Evolutionary conservation across 2,888 invertebrate genomes (phyloP).

Genomic region (Pheosia tremula): DNA sequence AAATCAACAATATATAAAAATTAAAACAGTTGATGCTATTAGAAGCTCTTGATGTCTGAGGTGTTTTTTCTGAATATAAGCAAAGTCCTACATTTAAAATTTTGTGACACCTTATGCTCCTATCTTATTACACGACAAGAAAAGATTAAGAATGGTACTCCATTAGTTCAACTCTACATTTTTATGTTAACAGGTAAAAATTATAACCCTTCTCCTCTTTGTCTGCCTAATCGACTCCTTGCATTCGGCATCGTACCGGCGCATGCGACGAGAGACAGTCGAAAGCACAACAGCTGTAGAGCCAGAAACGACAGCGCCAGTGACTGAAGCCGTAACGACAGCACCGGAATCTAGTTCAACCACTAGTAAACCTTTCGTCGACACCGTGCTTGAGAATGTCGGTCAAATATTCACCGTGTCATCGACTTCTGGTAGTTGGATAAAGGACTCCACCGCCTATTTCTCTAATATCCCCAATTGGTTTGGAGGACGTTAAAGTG

Average conservation of each 20-base stretch:
- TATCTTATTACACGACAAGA: too few species aligned
- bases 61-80: too few species aligned
- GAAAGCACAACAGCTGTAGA: neutral
- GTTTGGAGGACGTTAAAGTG: neutral
- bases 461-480: conserved; percentile 11
- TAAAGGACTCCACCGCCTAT: conserved; percentile 9
- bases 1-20: too few species aligned
- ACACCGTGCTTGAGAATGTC: conserved; percentile 10
- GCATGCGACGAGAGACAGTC: conserved; percentile 10
- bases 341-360: neutral
- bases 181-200: conserved; percentile 27
- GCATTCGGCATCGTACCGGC: conserved; percentile 13
- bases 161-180: too few species aligned
- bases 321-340: neutral
- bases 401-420: conserved; percentile 15
- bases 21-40: too few species aligned
- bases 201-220: conserved; percentile 24
- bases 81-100: too few species aligned
- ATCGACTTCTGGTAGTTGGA: conserved; percentile 12
- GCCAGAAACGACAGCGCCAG: neutral
- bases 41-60: too few species aligned
- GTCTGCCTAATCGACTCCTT: conserved; percentile 26
- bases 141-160: too few species aligned
- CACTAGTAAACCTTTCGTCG: neutral
- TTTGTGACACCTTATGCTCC: too few species aligned